Evolutionary conservation across 2,113 vertebrate species (phyloP).

Genomic region (Erythrocercus mccallii): DNA sequence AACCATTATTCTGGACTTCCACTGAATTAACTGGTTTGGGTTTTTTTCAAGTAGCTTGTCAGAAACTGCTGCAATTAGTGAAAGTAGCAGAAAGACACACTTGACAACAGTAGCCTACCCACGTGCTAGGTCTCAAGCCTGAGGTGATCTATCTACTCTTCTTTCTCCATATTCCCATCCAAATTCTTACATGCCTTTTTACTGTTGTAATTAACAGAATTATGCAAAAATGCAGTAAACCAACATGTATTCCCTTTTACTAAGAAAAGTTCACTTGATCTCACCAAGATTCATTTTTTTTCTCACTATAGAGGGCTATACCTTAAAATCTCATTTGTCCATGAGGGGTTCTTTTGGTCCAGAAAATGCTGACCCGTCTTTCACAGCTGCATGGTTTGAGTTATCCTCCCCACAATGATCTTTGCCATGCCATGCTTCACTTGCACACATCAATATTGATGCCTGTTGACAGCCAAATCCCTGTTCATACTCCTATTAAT

Average conservation of each 20-base stretch:
- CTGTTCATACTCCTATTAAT: slow-evolving; percentile 60
- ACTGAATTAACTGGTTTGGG: neutral
- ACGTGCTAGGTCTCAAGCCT: slow-evolving; percentile 6
- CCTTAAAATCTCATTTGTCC: neutral
- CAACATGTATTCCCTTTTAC: slow-evolving; percentile 16
- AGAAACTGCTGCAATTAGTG: slow-evolving; percentile 41
- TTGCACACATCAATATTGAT: slow-evolving; percentile 44
- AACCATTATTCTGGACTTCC: neutral
- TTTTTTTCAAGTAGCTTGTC: neutral
- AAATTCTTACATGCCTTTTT: slow-evolving; percentile 38
- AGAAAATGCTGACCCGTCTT: slow-evolving; percentile 51
- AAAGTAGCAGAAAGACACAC: slow-evolving; percentile 28
- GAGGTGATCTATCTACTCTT: slow-evolving; percentile 9
- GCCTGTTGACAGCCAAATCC: slow-evolving; percentile 67
- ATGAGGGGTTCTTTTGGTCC: neutral
- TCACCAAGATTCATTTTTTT: neutral
- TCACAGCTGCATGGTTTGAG: slow-evolving; percentile 14
- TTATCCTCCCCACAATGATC: neutral
- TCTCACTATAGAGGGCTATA: neutral
- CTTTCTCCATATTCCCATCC: slow-evolving; percentile 19
- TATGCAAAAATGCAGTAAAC: slow-evolving; percentile 14
- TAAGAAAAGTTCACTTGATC: neutral
- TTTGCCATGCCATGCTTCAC: slow-evolving; percentile 34
- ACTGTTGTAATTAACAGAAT: slow-evolving; percentile 25
- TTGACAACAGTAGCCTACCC: neutral